Base-by-base conservation (phyloP, 1,140 invertebrate species). In the Nymphalis io region DNA sequence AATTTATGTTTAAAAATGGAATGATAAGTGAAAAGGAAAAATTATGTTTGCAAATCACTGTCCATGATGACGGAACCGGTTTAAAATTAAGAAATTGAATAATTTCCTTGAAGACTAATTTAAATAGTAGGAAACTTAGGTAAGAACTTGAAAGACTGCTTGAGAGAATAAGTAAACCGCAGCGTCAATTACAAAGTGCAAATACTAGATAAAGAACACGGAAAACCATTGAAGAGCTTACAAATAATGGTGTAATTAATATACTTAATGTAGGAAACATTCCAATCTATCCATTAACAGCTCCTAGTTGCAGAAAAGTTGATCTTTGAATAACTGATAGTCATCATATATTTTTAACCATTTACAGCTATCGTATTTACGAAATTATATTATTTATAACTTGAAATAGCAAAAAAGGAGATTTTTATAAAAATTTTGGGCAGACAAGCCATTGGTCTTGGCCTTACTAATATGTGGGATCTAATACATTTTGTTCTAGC, bases 181-280 rank as follows among this genome's bases (percentile, higher is more conserved):
- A 46, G 42, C 42, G 15, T 46, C 42, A 46, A 46, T 46, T 46
- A 46, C 42, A 46, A n/a, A 46, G 42, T 46, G 42, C 42, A 46
- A 46, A 46, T 46, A 46, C 42, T 46, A 46, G 42, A 46, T 46
- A 46, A 46, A 18, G 15, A 46, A 46, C 27, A 46, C 5, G 42
- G n/a, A 51, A 51, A 51, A 21, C 46, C 46, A 21, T 20, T 20
- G 18, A 51, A 8, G 46, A 51, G 20, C 20, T 18, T 21, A 51
- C 46, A 51, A 46, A 46, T 46, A 46, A 2, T n/a, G 20, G 18
- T 18, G 5, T 51, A 51, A 51, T 20, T 51, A 51, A 18, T 51
- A 20, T 11, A 12, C 46, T 51, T n/a, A n/a, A n/a, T n/a, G n/a
- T n/a, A n/a, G n/a, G n/a, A n/a, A n/a, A 51, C 11, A 18, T 21